Percentiles rank a stretch among this genome's conserved stretches.
Evolutionary conservation across 2,797 vertebrate genomes (phyloP).

Genomic region (Aselliscus stoliczkanus): DNA sequence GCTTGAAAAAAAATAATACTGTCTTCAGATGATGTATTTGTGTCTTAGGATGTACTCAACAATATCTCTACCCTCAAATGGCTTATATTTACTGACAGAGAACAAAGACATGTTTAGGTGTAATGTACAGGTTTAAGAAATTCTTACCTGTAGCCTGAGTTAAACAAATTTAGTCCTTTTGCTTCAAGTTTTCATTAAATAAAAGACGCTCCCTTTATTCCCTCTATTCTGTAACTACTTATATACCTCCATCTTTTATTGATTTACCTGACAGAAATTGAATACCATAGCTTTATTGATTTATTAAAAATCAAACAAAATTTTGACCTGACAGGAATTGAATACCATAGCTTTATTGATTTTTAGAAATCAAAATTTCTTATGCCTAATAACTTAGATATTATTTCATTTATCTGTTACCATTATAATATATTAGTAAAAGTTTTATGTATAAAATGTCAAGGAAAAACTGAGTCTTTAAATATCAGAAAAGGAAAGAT

Average conservation of each 20-base stretch:
- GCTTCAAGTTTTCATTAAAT: conserved; percentile 16
- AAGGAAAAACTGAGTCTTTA: conserved; percentile 26
- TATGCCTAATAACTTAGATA: neutral
- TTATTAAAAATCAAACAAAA: neutral
- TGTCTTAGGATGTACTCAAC: neutral
- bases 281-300: neutral
- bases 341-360: neutral
- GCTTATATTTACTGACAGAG: conserved; percentile 16
- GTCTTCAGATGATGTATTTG: neutral
- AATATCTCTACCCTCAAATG: neutral
- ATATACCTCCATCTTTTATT: neutral
- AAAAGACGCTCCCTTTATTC: neutral
- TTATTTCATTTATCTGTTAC: neutral
- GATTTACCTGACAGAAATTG: neutral
- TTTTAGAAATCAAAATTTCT: neutral
- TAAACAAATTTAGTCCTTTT: conserved; percentile 9
- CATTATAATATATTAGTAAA: neutral
- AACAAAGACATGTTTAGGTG: neutral
- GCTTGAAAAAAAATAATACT: neutral
- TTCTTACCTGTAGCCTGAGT: neutral
- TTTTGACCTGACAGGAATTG: neutral
- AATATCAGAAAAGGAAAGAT: neutral
- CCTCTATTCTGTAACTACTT: neutral
- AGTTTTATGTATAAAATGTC: neutral
- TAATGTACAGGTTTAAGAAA: neutral